Base-by-base conservation (phyloP, 2,113 vertebrate genomes). In the Tursiops truncatus region DNA sequence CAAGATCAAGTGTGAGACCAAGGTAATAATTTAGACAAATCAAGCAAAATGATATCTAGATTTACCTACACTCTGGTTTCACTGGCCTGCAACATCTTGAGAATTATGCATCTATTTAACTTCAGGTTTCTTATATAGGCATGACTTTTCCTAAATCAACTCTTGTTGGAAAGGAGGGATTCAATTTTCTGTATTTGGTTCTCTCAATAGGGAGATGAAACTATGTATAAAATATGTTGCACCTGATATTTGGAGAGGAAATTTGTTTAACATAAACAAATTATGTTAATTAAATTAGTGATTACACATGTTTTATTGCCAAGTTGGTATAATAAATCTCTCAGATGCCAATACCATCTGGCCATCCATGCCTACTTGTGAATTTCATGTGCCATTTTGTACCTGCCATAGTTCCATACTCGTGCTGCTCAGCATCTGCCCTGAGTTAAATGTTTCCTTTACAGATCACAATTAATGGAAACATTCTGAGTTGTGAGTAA, bases 241-340 rank as follows among this genome's bases (percentile, higher is more conserved):
- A 90, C 70, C 53, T 98, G 92, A 96, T 92, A 96, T 95, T 91
- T 96, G 88, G 38, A 94, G 83, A 94, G 56, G 26, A 60, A 77
- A 95, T 97, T 95, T 97, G 47, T 97, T 98, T 97, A 97, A 97
- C 47, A 77, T 96, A 97, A 98, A 97, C 86, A 95, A 36, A 17
- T 73, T 93, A 95, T 95, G 8, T 89, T 93, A 90, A 83, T 89
- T 88, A 96, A 98, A 97, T 97, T 96, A 97, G 80, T 94, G 67
- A 97, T 96, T 67, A 95, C 94, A 96, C 95, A 90, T 84, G 77
- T 85, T 95, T 94, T 82, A 92, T 91, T 98, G 92, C 88, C 97
- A 98, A 97, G 89, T 96, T 83, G 81, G 95, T 96, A 92, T 90
- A 92, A 93, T 94, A 94, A 97, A 98, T 98, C 90, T 98, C 89